A percentile compares a stretch with the other conserved stretches of the same genome.
Conservation (phyloP, 2,888 invertebrate species). For the Phalera bucephala region DNA sequence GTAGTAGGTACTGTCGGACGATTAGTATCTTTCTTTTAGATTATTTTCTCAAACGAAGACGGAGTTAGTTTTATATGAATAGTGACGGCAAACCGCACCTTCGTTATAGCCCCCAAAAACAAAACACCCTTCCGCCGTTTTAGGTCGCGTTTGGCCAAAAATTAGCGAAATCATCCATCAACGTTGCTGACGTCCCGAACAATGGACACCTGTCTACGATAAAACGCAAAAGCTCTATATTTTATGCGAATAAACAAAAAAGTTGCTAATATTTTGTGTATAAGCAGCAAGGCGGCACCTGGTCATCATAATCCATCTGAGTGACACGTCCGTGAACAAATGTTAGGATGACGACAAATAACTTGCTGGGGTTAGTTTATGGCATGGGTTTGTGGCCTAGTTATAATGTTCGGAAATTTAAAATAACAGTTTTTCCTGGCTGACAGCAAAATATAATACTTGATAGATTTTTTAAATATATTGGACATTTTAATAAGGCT, state of each 20-base stretch:
- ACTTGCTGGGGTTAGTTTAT: too few relatives aligned
- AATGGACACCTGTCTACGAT: conserved; percentile 42
- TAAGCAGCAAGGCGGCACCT: neutral
- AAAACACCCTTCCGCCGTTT: conserved; percentile 50
- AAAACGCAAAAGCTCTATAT: conserved; percentile 20
- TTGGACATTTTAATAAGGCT: too few relatives aligned
- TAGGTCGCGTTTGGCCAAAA: conserved; percentile 47
- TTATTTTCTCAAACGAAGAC: neutral
- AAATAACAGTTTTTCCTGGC: too few relatives aligned
- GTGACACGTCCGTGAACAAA: conserved; percentile 6
- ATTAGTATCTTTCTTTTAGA: conserved; percentile 2
- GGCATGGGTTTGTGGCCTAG: too few relatives aligned
- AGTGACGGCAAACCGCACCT: conserved; percentile 32
- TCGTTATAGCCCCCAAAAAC: conserved; percentile 37
- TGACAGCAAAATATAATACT: too few relatives aligned
- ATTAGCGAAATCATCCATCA: conserved; percentile 55
- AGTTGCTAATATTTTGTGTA: conserved; percentile 2
- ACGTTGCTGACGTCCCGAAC: conserved; percentile 47
- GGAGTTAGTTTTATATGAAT: conserved; percentile 8
- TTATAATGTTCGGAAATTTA: too few relatives aligned
- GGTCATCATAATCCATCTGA: conserved; percentile 10
- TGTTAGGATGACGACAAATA: too few relatives aligned
- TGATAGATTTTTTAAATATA: too few relatives aligned
- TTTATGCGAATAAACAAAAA: conserved; percentile 7
- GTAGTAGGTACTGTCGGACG: neutral